Evolutionary conservation across 2,888 invertebrate species (phyloP).

Genomic region (Oxystoma pomonae): DNA sequence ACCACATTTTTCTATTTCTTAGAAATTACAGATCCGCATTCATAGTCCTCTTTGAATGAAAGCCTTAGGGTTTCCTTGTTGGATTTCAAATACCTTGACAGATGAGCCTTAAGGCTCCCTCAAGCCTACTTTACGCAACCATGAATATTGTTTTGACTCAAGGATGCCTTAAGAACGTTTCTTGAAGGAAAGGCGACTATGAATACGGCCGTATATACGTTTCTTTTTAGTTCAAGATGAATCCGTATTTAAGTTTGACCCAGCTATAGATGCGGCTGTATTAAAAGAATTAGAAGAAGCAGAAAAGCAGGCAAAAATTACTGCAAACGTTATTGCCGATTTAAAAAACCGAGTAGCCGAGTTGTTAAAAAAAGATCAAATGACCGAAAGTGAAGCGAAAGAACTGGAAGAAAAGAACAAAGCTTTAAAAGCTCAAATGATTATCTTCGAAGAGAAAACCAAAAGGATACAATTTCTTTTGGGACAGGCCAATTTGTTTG

Average conservation of each 20-base stretch:
- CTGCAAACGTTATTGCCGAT: slow-evolving; percentile 47
- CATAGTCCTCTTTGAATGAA: too few relatives aligned
- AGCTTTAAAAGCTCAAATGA: slow-evolving; percentile 56
- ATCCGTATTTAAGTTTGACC: slow-evolving; percentile 33
- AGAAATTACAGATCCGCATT: too few relatives aligned
- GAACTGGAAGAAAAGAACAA: slow-evolving; percentile 56
- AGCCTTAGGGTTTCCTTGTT: too few relatives aligned
- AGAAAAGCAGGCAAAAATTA: slow-evolving; percentile 48
- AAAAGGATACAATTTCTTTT: slow-evolving; percentile 52
- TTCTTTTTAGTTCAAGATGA: too few relatives aligned
- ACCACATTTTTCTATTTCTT: too few relatives aligned
- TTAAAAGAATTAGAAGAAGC: slow-evolving; percentile 49
- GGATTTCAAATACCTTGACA: too few relatives aligned
- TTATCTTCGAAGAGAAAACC: slow-evolving; percentile 59
- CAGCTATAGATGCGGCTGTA: slow-evolving; percentile 38
- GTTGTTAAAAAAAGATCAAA: slow-evolving; percentile 52
- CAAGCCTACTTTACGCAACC: too few relatives aligned
- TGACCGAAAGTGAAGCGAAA: slow-evolving; percentile 56
- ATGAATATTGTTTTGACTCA: too few relatives aligned
- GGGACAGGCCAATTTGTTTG: slow-evolving; percentile 44
- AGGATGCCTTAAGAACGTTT: too few relatives aligned
- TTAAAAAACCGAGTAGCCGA: slow-evolving; percentile 44
- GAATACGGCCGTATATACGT: too few relatives aligned
- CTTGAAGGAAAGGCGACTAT: background rate
- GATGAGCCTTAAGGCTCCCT: too few relatives aligned